Conservation (phyloP, 1,140 invertebrate species). For the Brachionus rotundiformis region DNA sequence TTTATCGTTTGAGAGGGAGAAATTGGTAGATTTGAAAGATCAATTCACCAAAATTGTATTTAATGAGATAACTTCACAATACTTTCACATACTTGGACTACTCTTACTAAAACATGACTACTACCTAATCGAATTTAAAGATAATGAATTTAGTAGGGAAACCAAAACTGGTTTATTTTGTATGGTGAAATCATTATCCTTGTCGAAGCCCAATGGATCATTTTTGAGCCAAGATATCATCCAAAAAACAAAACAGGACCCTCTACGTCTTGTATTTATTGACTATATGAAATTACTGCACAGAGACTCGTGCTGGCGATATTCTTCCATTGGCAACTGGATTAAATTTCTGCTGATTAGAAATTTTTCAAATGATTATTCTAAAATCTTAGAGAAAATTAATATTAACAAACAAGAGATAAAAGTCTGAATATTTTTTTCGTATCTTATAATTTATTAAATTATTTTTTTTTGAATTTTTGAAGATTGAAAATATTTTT, state of each 20-base stretch:
- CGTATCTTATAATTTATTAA: too few species aligned
- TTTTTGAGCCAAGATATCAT: conserved; percentile 9
- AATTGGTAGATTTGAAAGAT: not conserved
- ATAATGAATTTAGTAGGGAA: not conserved
- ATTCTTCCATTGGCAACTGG: conserved; percentile 10
- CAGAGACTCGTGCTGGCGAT: conserved; percentile 25
- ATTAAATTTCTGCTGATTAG: not conserved
- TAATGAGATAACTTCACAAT: conserved; percentile 16
- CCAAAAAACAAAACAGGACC: not conserved
- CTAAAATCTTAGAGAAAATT: not conserved
- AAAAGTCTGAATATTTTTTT: too few species aligned
- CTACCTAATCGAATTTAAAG: too few species aligned
- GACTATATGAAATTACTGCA: conserved; percentile 19
- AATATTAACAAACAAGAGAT: not conserved
- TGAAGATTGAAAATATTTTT: too few species aligned
- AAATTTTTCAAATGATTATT: conserved; percentile 1
- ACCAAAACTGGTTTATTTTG: not conserved
- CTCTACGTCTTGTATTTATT: not conserved
- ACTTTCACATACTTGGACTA: not conserved
- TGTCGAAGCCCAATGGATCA: not conserved
- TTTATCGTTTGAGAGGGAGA: not conserved
- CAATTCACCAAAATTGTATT: not conserved
- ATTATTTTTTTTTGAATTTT: too few species aligned
- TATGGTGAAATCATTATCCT: not conserved
- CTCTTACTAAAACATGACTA: not conserved